These are phyloP conservation scores for Ariolimax columbianus DNA, from an alignment of 2,888 invertebrate genomes.

Conservation along the genomic window DNA sequence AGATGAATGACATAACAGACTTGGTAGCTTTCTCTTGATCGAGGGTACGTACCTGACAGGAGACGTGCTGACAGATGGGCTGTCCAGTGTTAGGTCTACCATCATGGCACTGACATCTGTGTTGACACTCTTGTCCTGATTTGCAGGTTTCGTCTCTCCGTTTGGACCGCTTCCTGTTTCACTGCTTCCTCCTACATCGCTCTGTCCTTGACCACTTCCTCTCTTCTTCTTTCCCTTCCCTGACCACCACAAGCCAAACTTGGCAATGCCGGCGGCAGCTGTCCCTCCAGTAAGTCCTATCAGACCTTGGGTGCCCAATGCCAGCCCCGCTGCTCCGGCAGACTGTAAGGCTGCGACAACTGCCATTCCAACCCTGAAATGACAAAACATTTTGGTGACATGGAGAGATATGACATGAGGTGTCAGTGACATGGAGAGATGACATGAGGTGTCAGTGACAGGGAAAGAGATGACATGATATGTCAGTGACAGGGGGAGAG, in stretches of 20 bases:
- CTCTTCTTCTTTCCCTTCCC: background rate
- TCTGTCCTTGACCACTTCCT: background rate
- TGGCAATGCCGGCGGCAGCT: background rate
- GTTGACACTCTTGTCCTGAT: background rate
- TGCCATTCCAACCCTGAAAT: constrained; percentile 16
- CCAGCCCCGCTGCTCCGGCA: background rate
- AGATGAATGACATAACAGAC: too few relatives aligned
- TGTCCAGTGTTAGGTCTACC: too few relatives aligned
- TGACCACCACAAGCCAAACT: background rate
- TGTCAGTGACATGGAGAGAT: background rate
- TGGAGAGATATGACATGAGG: background rate
- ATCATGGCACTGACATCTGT: background rate
- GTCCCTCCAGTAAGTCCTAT: background rate
- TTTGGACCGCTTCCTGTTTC: too few relatives aligned
- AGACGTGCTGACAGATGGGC: too few relatives aligned
- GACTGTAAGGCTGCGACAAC: constrained; percentile 9
- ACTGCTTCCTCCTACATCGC: background rate
- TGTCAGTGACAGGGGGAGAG: background rate
- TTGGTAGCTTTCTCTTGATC: too few relatives aligned
- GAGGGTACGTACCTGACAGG: too few relatives aligned
- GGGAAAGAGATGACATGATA: background rate
- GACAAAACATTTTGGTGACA: background rate
- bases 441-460: background rate
- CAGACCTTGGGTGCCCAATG: background rate
- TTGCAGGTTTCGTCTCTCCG: background rate